Base-by-base conservation (phyloP, 2,888 invertebrate genomes). In the Nephrotoma guestfalica region DNA sequence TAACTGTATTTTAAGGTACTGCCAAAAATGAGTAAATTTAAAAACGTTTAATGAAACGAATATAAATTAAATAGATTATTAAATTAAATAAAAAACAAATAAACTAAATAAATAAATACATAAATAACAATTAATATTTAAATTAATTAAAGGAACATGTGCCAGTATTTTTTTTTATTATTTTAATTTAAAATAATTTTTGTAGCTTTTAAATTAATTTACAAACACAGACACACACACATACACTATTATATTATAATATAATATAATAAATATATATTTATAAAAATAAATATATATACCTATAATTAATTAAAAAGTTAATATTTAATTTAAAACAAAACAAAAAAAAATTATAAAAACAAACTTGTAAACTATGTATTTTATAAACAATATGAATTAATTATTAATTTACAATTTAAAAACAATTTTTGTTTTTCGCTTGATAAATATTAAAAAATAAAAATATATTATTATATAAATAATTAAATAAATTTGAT, bases 111-210 rank as follows among this genome's bases (percentile, higher is more conserved):
- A 71, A 7, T 15, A 71, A 71, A 41, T 84, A 84, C 42, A 84
- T 41, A 41, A 84, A 84, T 41, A 41, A 84, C 41, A 84, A 84
- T 84, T 84, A 85, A 85, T 43, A 85, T 18, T 43, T 43, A 85
- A 85, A 85, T 43, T 18, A 85, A 85, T 43, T 43, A 85, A 85
- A 85, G 85, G 85, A 85, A 85, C 85, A 43, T 85, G 85, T 85
- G 85, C 85, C 85, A 85, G 85, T 85, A 85, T 85, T 85, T 41
- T 41, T 18, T 18, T 41, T 84, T 84, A 41, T 84, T 84, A 84
- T 84, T 84, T 84, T 84, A 41, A 84, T 84, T 84, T 84, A 84
- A 41, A 41, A 42, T 84, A 15, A 41, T 84, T 84, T 84, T 40
- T 84, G 41, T 71, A 71, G 71, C 71, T 71, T 71, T 71, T 71